phyloP scores from a whole-genome alignment of 2,113 vertebrate genomes.

The Lasiurus borealis region DNA sequence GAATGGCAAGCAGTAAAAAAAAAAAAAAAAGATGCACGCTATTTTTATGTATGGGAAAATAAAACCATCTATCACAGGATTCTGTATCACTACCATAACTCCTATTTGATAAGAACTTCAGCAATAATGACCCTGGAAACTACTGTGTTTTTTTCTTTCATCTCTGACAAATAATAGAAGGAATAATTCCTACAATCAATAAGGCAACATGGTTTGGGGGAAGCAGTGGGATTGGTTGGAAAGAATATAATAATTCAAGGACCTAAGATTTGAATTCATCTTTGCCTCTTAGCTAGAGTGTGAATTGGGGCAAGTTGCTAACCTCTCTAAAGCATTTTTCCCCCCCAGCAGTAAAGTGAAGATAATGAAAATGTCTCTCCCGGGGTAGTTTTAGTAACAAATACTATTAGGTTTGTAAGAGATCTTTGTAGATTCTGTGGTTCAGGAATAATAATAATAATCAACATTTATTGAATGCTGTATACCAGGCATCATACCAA shows the following conservation, averaged over 20 bases:
- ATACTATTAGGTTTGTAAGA: slow-evolving; percentile 64
- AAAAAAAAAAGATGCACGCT: not conserved
- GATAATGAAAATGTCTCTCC: slow-evolving; percentile 63
- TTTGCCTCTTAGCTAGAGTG: not conserved
- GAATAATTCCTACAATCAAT: not conserved
- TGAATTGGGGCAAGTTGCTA: not conserved
- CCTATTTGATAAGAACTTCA: not conserved
- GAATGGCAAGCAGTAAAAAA: not conserved
- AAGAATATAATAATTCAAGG: not conserved
- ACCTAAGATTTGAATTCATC: not conserved
- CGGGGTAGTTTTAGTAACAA: slow-evolving; percentile 32
- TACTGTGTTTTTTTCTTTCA: slow-evolving; percentile 16
- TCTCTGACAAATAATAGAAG: not conserved
- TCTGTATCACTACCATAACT: not conserved
- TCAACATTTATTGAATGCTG: not conserved
- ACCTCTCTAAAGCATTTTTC: not conserved
- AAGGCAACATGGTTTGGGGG: not conserved
- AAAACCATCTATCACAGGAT: not conserved
- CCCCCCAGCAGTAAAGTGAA: slow-evolving; percentile 55
- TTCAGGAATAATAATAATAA: not conserved
- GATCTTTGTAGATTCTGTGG: slow-evolving; percentile 69
- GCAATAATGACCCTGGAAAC: not conserved
- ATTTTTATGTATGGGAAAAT: not conserved
- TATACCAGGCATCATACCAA: not conserved
- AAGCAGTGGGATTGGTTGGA: not conserved